Base-by-base conservation (phyloP, 2,797 vertebrate species). In the Epinephelus awoara region DNA sequence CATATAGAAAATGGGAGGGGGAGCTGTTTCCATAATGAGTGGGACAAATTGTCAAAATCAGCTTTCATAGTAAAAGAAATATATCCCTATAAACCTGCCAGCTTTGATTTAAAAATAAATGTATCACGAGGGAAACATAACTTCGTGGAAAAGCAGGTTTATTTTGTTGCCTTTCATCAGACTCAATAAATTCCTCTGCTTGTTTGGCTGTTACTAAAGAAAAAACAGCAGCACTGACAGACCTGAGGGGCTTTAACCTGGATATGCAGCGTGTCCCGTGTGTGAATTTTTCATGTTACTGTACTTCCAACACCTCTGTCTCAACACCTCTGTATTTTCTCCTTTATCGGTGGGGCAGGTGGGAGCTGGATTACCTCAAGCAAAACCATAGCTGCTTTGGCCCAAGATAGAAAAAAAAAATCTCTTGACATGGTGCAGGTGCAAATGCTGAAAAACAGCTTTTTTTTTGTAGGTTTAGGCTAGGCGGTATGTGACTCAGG, bases 371-470 rank as follows among this genome's bases (percentile, higher is more conserved):
- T 86, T 82, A 91, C 88, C 89, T 83, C 81, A 67, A 83, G 85
- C 82, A 50, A 88, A 91, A 85, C 75, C 38, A 47, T 44, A 66
- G 67, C 77, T 72, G 72, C 58, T 82, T 91, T 84, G 77, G 84
- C 81, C 59, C 57, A 9, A 76, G 82, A 89, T 85, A 74, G 51
- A 80, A 83, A 82, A 84, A 67, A 84, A 67, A 85, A 83, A 86
- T 12, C 80, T 84, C 77, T 86, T 80, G 76, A 92, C 82, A 85
- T 55, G 56, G 67, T 67, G 79, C 88, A 91, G 89, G 88, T 91
- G 89, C 85, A 89, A 75, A 79, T 40, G 62, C 67, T 81, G 80
- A 56, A 80, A 84, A 88, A 76, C 19, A 44, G 50, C 47, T 29
- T 52, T 10, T 54, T 77, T 80, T 74, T 81, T 68, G 51, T 78